Evolutionary conservation across 2,888 invertebrate species (phyloP), one percentile per base, ranked within the genome.

Genomic region (Leptinotarsa juncta): DNA sequence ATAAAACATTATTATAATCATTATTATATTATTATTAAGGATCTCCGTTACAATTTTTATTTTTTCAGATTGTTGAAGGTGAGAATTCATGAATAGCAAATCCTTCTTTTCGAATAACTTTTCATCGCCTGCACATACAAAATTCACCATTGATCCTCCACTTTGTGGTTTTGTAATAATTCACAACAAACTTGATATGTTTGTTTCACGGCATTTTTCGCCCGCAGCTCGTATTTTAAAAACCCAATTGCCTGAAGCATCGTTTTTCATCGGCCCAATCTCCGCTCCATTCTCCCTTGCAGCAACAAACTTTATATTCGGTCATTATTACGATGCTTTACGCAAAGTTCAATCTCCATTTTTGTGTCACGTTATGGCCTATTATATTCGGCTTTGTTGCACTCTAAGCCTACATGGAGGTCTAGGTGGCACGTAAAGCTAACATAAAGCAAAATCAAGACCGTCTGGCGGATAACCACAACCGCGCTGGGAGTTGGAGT

Each of bases 381-480:
- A 77, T 77, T 77, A 72, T 74, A 70, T 72, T 70, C 72, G 62
- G 70, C 73, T 76, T 74, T 70, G 76, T 71, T 70, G 65, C 70
- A 55, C 71, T 67, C 51, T 74, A 74, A 77, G 72, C 68, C 72
- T 50, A 65, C 51, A 65, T 53, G 50, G 65, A 66, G 65, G 57
- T 70, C 70, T 70, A 70, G 72, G 60, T 74, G 73, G 72, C 72
- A 77, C 74, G 74, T 70, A 77, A 72, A 76, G 69, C 74, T 70
- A 74, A 70, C 72, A 74, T 67, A 74, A 74, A 74, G 73, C 70
- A 74, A 74, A 77, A 72, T 74, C 70, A 70, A 77, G 74, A 74
- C 74, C 67, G 74, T 60, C 76, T 74, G 67, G 73, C 70, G 76
- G 73, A 72, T 76, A 72, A 76, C 76, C 76, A 69, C 71, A 70